A percentile compares a stretch with the other conserved stretches of the same genome.
These are phyloP conservation scores for Peromyscus attwateri DNA, from an alignment of 2,797 vertebrate species.

Conservation along the genomic window DNA sequence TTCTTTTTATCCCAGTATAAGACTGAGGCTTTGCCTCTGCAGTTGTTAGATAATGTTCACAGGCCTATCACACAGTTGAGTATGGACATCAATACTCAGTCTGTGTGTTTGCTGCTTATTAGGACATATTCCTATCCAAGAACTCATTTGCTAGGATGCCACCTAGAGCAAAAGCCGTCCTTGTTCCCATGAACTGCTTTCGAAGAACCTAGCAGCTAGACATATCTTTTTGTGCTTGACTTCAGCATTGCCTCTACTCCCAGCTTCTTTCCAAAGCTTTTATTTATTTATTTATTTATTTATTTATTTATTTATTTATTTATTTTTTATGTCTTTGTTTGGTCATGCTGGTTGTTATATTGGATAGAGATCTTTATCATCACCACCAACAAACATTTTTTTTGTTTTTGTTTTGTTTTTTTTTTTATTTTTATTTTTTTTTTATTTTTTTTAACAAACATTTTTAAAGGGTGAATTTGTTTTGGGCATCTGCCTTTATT, in stretches of 20 bases:
- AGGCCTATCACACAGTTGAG: neutral
- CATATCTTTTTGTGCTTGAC: neutral
- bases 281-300: neutral
- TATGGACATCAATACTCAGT: neutral
- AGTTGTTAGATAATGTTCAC: neutral
- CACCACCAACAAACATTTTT: neutral
- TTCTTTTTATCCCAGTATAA: neutral
- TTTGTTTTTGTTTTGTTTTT: too few species aligned
- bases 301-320: too few species aligned
- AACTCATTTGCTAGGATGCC: neutral
- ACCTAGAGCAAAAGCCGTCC: neutral
- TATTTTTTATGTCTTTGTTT: neutral
- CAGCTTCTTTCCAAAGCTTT: neutral
- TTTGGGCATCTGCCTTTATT: neutral
- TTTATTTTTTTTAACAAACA: too few species aligned
- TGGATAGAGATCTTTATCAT: conserved; percentile 38
- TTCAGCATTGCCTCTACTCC: neutral
- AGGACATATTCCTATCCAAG: neutral
- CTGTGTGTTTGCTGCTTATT: neutral
- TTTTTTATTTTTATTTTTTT: too few species aligned
- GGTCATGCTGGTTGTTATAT: conserved; percentile 22
- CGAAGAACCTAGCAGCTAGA: neutral
- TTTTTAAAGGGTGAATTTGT: conserved; percentile 5
- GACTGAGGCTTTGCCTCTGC: neutral
- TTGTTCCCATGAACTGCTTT: neutral